A percentile compares a stretch with the other conserved stretches of the same genome.
phyloP scores from a whole-genome alignment of 2,797 vertebrate genomes.

The Sandelia bainsii region DNA sequence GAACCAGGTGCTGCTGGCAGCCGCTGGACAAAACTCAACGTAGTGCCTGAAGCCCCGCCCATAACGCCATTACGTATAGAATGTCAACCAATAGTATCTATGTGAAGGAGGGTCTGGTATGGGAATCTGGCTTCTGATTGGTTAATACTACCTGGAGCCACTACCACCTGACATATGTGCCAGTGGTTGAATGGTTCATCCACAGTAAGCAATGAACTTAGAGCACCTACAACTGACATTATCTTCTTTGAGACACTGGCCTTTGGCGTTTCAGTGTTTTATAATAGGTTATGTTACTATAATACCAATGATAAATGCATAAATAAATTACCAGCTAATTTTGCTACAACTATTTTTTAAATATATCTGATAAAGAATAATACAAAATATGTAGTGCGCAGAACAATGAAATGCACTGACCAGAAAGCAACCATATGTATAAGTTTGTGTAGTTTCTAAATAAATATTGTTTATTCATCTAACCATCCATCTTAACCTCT shows the following conservation, averaged over 20 bases:
- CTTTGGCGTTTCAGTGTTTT: not conserved
- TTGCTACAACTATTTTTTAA: no score
- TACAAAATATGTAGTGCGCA: no score
- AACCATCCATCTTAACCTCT: no score
- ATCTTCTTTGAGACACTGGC: no score
- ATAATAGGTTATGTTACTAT: not conserved
- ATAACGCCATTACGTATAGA: constrained; percentile 27
- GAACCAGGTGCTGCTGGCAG: constrained; percentile 24
- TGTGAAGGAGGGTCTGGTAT: not conserved
- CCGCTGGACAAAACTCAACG: not conserved
- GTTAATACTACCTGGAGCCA: constrained; percentile 67
- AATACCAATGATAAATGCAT: not conserved
- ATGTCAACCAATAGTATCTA: constrained; percentile 43
- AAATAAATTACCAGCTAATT: not conserved
- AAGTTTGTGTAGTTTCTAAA: not conserved
- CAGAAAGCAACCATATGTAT: not conserved
- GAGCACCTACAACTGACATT: not conserved
- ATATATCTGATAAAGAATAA: not conserved
- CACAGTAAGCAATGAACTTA: not conserved
- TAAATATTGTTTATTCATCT: no score
- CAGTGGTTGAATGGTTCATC: not conserved
- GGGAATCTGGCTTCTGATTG: constrained; percentile 58
- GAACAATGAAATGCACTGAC: not conserved
- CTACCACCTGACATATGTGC: constrained; percentile 43
- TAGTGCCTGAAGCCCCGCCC: constrained; percentile 46